Conservation (phyloP, 2,113 vertebrate species). For the Colaptes auratus region DNA sequence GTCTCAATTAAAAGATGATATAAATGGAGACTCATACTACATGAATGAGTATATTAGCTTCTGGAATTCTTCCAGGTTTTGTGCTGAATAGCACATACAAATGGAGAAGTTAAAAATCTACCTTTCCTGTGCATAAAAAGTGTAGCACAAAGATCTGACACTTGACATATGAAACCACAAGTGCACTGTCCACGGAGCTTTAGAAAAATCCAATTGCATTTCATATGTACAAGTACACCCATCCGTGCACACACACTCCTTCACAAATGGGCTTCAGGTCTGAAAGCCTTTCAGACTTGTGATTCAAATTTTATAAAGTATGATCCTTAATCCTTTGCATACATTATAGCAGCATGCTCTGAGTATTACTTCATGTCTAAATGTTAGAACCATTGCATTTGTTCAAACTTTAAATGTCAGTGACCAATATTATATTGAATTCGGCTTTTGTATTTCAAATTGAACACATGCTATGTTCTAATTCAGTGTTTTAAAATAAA, state of each 20-base stretch:
- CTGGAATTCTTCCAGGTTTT: background rate
- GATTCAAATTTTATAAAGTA: background rate
- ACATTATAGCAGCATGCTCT: background rate
- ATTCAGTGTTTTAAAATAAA: slow-evolving; percentile 60
- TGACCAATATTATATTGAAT: slow-evolving; percentile 19
- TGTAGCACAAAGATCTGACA: background rate
- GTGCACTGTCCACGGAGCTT: background rate
- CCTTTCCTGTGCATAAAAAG: background rate
- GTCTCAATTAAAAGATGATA: slow-evolving; percentile 29
- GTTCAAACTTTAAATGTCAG: slow-evolving; percentile 13
- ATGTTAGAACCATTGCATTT: slow-evolving; percentile 8
- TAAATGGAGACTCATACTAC: background rate
- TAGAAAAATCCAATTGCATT: background rate
- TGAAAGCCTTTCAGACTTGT: background rate
- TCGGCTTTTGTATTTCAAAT: slow-evolving; percentile 46
- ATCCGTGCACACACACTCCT: background rate
- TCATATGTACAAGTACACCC: background rate
- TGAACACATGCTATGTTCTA: slow-evolving; percentile 55
- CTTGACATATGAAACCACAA: background rate
- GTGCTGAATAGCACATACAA: background rate
- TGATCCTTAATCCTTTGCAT: slow-evolving; percentile 17
- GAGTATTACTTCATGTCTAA: background rate
- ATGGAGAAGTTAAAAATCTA: background rate
- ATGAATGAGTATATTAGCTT: background rate
- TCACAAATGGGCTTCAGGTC: background rate